Evolutionary conservation across 2,888 invertebrate species (phyloP), one percentile per base, ranked within the genome.

Genomic region (Drosophila limbata): DNA sequence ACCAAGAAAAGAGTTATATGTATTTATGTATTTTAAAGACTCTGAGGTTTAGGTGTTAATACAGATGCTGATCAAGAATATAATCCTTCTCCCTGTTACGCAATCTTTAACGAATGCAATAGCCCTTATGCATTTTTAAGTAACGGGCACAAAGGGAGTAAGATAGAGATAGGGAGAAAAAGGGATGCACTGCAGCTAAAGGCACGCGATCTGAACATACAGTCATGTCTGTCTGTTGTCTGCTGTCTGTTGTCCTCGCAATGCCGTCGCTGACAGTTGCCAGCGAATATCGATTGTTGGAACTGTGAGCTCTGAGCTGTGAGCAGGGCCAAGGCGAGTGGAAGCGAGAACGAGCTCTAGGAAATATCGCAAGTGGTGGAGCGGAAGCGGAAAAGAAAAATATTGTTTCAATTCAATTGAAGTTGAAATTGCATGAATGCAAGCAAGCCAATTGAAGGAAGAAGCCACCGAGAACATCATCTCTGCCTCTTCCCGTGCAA

Each of bases 391-490:
- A 84, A 88, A 82, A 79, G 83, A 82, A 90, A 90, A 90, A 90
- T 90, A 91, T 90, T 90, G 88, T 90, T 88, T 84, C 86, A 88
- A 89, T 86, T 89, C 89, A 88, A 90, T 91, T 90, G 89, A 74
- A 79, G 79, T 83, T 76, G 79, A 90, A 90, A 88, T 90, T 84
- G 81, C 82, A 83, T 84, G 81, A 87, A 88, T 88, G 87, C 77
- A 77, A 70, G 69, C 73, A 77, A 77, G 69, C 75, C 66, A 80
- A 60, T 64, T 70, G 60, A 76, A 50, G 45, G 31, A 52, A 17
- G 40, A 53, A 67, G 51, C 39, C 9, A 59, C n/a, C 21, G 21
- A 40, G 31, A 10, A n/a, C 19, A 39, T 17, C 28, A 6, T 31
- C 35, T 15, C 31, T 19, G 31, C 40, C 51, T 42, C 21, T 42